Base-by-base conservation (phyloP, 2,888 invertebrate species). In the Nomada fabriciana region DNA sequence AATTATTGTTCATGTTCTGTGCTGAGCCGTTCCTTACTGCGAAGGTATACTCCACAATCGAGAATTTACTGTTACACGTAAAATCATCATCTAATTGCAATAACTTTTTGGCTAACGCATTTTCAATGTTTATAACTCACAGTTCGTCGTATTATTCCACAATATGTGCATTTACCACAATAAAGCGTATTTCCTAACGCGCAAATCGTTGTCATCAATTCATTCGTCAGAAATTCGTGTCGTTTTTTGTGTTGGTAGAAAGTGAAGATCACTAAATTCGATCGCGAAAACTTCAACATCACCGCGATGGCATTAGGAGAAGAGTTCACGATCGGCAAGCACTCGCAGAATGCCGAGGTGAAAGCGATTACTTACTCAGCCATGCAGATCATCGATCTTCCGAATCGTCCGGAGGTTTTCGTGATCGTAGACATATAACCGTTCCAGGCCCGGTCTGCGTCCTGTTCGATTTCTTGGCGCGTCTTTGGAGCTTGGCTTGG, bases 301-400 rank as follows among this genome's bases (percentile, higher is more conserved):
- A 96, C 96, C 88, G 96, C 96, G 2, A 94, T 92, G 79, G 96
- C 95, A 5, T 98, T 96, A 91, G 99, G 99, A n/a, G 99, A 99
- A 94, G 97, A 97, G 89, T 99, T 99, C 94, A 95, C 96, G 90
- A 95, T 99, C 75, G 96, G 96, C 1, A 99, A 98, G 94, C 99
- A 99, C 95, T 98, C 99, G 0, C 99, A 99, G 94, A 99, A 99
- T 18, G 97, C 98, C 2, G 99, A 99, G 95, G 98, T 99, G 2
- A 99, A 99, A 94, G 99, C 99, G 50, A 99, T 99, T 86, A 99
- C 99, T 5, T 99, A 99, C 94, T 99, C 99, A 10, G 98, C 99
- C 74, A 99, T 99, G 99, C 99, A 99, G 95, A 96, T 98, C 85
- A 94, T 98, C 87, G 96, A 97, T 90, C 95, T 96, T 88, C 95